phyloP scores from a whole-genome alignment of 2,888 invertebrate genomes.

The Phortica okadai region DNA sequence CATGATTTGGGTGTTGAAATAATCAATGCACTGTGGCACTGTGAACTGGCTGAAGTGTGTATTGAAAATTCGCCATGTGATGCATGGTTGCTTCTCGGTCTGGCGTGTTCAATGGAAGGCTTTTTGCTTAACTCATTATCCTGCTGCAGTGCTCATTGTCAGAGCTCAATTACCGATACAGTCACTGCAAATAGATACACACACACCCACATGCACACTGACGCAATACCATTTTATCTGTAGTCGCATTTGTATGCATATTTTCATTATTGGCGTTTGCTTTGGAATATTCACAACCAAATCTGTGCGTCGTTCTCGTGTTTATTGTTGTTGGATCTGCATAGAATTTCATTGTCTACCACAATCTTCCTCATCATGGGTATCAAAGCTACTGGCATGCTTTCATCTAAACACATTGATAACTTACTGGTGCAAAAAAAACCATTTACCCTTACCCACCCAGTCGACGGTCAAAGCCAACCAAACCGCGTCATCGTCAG shows the following conservation, averaged over 20 bases:
- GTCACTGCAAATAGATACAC: slow-evolving; percentile 17
- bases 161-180: slow-evolving; percentile 33
- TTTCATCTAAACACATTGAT: neutral
- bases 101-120: slow-evolving; percentile 10
- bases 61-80: neutral
- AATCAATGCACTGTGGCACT: slow-evolving; percentile 19
- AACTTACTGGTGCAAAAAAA: slow-evolving; percentile 11
- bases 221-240: slow-evolving; percentile 7
- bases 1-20: slow-evolving; percentile 22
- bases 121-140: slow-evolving; percentile 30
- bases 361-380: neutral
- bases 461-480: neutral
- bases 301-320: neutral
- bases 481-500: neutral
- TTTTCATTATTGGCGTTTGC: neutral
- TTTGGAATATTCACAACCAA: neutral
- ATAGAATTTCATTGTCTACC: slow-evolving; percentile 2
- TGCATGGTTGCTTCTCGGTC: neutral
- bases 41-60: neutral
- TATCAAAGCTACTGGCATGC: neutral
- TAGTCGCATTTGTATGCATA: neutral
- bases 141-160: slow-evolving; percentile 2
- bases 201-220: slow-evolving; percentile 3
- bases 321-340: neutral
- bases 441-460: neutral